Evolutionary conservation across 2,888 invertebrate species (phyloP).

Genomic region (Rhagonycha fulva): DNA sequence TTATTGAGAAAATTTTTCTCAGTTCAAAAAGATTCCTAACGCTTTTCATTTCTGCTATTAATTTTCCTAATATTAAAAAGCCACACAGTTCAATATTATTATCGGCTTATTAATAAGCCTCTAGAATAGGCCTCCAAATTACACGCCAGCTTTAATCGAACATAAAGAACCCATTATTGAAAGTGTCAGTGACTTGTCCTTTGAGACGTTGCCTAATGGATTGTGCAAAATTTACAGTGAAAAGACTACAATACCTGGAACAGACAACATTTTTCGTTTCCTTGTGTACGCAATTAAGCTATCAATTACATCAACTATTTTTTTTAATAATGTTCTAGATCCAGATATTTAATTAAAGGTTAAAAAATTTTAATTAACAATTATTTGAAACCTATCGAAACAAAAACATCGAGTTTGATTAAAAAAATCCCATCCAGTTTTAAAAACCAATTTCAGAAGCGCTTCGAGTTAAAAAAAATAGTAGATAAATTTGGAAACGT

Average conservation of each 20-base stretch:
- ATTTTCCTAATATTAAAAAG: neutral
- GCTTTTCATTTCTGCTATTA: neutral
- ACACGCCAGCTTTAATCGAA: neutral
- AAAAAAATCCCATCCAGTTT: neutral
- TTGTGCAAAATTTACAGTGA: neutral
- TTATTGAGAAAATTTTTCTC: too few species aligned
- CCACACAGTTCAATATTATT: neutral
- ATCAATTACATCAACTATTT: neutral
- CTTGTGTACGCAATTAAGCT: neutral
- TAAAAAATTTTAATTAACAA: neutral
- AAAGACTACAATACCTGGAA: neutral
- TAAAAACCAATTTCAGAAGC: neutral
- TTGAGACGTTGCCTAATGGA: neutral
- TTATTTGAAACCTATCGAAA: neutral
- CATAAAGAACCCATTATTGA: neutral
- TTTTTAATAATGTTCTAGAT: neutral
- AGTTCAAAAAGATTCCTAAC: neutral
- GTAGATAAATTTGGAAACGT: neutral
- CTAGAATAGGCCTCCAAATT: neutral
- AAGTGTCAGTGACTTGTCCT: neutral
- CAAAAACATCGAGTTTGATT: neutral
- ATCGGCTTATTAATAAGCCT: neutral
- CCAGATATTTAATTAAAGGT: neutral
- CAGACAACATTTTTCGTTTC: neutral
- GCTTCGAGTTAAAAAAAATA: neutral